Base-by-base conservation (phyloP, 2,113 vertebrate genomes). In the Lamprologus speciosus region DNA sequence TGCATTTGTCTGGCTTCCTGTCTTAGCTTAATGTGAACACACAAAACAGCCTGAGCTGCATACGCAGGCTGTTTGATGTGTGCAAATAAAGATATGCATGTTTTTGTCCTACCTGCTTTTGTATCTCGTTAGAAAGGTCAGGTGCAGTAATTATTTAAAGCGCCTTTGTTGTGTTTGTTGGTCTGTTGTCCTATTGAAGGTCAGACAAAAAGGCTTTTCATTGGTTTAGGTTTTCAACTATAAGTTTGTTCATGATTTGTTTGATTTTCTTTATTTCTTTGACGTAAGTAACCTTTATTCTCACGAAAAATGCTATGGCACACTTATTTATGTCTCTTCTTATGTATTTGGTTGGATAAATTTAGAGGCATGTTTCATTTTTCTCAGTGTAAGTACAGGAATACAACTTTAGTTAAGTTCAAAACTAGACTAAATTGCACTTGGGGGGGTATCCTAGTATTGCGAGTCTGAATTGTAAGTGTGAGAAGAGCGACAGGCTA, bases 141-240 rank as follows among this genome's bases (percentile, higher is more conserved):
- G 26, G 45, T 78, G 17, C 45, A 51, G 26, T 50, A n/a, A 93
- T 89, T 82, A 89, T 93, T 85, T 47, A 31, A 35, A 55, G 57
- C 55, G 53, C 1, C 50, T 45, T 65, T 78, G 23, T 31, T 28
- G 8, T 17, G 68, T 26, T 7, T 73, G 21, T 42, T 73, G 8
- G 65, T 45, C 65, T 70, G 8, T 19, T 5, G 40, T 19, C 42
- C 42, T 12, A 5, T 75, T 50, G 70, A 28, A 47, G 45, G 26
- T 51, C 10, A 19, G 45, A 78, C 11, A 51, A 50, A 78, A 78
- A 51, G 45, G 45, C 7, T 78, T 51, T 78, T 13, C 16, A 1
- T 2, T 78, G 73, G 73, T 51, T 78, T 78, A 50, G 17, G 16
- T 47, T 50, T 78, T 50, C 16, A n/a, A 1, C 16, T 47, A 1